Conservation (phyloP, 1,140 invertebrate genomes). For the Panagrolaimus sp. region DNA sequence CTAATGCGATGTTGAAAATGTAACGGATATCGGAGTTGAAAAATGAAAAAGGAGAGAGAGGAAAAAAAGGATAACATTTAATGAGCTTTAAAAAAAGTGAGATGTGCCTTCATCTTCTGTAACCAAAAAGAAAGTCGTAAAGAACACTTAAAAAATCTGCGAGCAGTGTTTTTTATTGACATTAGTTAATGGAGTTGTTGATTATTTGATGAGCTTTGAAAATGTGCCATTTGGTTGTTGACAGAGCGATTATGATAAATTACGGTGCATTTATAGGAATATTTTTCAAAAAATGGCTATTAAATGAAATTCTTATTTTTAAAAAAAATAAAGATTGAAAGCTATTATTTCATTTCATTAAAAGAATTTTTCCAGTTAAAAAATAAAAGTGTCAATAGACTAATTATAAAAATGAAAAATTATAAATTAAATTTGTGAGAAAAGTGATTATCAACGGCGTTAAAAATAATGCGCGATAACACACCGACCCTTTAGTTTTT, state of each 20-base stretch:
- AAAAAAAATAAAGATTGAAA: not conserved
- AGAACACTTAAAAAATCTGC: constrained; percentile 12
- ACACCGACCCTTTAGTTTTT: no score
- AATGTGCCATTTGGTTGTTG: constrained; percentile 18
- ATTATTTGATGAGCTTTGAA: constrained; percentile 13
- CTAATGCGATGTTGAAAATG: no score
- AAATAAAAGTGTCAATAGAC: not conserved
- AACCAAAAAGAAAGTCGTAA: not conserved
- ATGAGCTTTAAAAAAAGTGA: no score
- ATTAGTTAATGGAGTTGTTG: constrained; percentile 16
- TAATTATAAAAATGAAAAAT: constrained; percentile 8
- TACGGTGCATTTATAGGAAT: not conserved
- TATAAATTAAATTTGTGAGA: constrained; percentile 1
- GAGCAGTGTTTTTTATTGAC: constrained; percentile 13
- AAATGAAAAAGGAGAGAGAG: not conserved
- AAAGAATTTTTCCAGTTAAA: not conserved
- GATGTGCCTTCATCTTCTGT: not conserved
- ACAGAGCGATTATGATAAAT: constrained; percentile 7
- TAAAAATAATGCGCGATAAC: not conserved
- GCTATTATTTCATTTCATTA: not conserved
- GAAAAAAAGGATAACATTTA: not conserved
- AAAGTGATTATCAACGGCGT: constrained; percentile 11
- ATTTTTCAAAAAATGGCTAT: constrained; percentile 1
- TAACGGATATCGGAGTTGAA: no score
- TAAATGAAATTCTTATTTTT: not conserved